Conservation (phyloP, 2,888 invertebrate species). For the Reticulitermes lucifugus region DNA sequence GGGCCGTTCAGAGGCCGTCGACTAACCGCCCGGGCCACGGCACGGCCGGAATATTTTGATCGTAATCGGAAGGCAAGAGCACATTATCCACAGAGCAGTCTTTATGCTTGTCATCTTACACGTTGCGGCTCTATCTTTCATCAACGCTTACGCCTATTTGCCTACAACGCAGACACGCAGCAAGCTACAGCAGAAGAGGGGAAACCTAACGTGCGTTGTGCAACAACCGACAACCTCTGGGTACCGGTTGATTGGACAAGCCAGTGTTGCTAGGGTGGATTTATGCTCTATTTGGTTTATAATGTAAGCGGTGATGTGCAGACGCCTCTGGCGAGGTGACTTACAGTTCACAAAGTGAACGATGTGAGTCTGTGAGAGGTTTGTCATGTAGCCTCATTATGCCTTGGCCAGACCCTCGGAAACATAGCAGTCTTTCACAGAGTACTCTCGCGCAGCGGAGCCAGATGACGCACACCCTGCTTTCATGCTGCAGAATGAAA, state of each 20-base stretch:
- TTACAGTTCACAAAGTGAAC: conserved; percentile 12
- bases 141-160: no score
- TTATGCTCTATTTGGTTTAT: conserved; percentile 10
- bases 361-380: conserved; percentile 4
- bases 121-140: no score
- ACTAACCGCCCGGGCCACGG: no score
- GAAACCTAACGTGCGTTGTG: no score
- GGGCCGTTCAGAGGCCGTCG: no score
- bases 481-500: background rate
- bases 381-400: conserved; percentile 22
- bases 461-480: background rate
- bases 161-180: no score
- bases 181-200: no score
- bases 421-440: background rate
- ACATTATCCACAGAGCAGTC: no score
- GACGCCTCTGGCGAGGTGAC: background rate
- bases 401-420: background rate
- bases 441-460: background rate
- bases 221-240: background rate
- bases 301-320: background rate
- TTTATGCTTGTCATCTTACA: no score
- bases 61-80: no score
- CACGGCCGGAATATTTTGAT: no score
- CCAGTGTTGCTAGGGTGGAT: background rate
- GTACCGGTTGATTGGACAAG: background rate